A percentile compares a stretch with the other conserved stretches of the same genome.
phyloP scores from a whole-genome alignment of 2,888 invertebrate genomes.

The Tachina lurida region DNA sequence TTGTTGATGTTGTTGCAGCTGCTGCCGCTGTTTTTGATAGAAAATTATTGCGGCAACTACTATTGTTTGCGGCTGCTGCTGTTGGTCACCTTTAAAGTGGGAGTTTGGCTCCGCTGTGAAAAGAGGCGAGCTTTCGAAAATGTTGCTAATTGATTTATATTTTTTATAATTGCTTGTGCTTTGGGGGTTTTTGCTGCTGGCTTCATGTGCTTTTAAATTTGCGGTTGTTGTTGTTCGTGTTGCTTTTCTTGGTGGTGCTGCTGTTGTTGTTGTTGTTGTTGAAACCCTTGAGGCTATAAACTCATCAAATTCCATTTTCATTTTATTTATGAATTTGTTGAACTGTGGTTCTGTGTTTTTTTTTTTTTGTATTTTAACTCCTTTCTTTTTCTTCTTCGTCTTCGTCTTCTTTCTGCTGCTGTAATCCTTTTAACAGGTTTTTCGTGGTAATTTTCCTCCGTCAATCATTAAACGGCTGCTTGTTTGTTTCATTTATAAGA shows the following conservation, averaged over 20 bases:
- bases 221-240: slow-evolving; percentile 46
- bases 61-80: slow-evolving; percentile 21
- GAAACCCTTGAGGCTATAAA: slow-evolving; percentile 60
- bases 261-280: slow-evolving; percentile 45
- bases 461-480: slow-evolving; percentile 9
- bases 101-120: not conserved
- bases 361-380: not conserved
- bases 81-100: slow-evolving; percentile 14
- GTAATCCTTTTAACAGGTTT: slow-evolving; percentile 1
- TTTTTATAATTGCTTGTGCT: slow-evolving; percentile 12
- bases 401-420: not conserved
- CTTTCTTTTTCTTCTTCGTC: not conserved
- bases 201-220: slow-evolving; percentile 18
- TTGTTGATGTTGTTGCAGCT: not conserved
- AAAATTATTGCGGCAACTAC: not conserved
- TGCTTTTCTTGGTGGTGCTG: slow-evolving; percentile 2
- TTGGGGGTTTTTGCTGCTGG: slow-evolving; percentile 16
- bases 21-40: slow-evolving; percentile 10
- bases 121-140: slow-evolving; percentile 21
- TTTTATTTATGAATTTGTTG: slow-evolving; percentile 40
- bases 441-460: not conserved
- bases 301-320: slow-evolving; percentile 72
- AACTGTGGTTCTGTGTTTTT: slow-evolving; percentile 32
- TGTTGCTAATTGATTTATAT: slow-evolving; percentile 22
- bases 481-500: not conserved